These are phyloP conservation scores for Harpegnathos saltator DNA, from an alignment of 1,140 invertebrate genomes.

Conservation along the genomic window DNA sequence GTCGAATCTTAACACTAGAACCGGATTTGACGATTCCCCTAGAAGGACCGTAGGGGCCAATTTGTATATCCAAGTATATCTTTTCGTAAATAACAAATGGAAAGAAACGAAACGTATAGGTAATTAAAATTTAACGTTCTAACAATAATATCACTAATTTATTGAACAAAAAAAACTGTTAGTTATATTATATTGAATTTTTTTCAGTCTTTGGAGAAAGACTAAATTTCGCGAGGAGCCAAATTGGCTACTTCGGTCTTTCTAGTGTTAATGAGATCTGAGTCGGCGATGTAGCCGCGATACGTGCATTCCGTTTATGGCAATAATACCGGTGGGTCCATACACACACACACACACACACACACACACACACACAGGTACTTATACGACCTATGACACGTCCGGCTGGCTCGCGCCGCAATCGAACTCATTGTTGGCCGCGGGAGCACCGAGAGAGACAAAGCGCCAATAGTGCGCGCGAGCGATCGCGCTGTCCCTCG, in stretches of 20 bases:
- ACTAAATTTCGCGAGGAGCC: too few relatives aligned
- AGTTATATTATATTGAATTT: too few relatives aligned
- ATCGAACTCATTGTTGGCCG: constrained; percentile 69
- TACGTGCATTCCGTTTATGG: constrained; percentile 24
- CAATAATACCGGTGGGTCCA: constrained; percentile 50
- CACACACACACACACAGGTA: neutral
- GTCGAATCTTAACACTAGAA: constrained; percentile 41
- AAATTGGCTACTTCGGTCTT: too few relatives aligned
- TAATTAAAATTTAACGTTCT: too few relatives aligned
- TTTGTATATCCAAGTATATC: too few relatives aligned
- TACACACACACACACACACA: neutral
- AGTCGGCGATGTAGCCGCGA: constrained; percentile 45
- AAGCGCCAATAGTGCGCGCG: constrained; percentile 42
- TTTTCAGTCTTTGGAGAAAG: too few relatives aligned
- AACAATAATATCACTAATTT: too few relatives aligned
- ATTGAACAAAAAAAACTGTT: too few relatives aligned
- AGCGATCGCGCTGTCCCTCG: neutral
- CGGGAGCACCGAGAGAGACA: constrained; percentile 51
- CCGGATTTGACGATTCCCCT: too few relatives aligned
- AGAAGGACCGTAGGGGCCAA: too few relatives aligned
- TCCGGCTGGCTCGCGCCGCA: constrained; percentile 59
- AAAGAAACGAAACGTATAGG: too few relatives aligned
- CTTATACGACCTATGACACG: constrained; percentile 63
- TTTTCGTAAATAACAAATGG: too few relatives aligned
- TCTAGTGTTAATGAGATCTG: constrained; percentile 49